Evolutionary conservation across 2,113 vertebrate species (phyloP), one percentile per base, ranked within the genome.

Genomic region (Lasiurus cinereus): DNA sequence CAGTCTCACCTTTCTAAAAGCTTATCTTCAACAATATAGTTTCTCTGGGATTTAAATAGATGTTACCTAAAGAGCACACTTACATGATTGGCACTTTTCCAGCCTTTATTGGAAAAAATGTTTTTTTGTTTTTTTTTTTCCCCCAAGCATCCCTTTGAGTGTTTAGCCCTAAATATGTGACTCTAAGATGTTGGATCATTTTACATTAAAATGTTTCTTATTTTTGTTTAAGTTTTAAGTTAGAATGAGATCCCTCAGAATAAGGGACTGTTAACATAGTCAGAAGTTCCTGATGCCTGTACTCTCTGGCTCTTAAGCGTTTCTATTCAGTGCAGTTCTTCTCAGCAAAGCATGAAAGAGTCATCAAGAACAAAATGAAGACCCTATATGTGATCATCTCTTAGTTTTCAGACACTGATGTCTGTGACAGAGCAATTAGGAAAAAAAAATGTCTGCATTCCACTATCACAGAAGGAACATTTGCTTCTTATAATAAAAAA

Each of bases 401-500:
- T n/a, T 88, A 78, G 21, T 86, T 90, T 83, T 78, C n/a, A 90
- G 56, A 90, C 24, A 62, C 19, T 74, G 72, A 67, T 88, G 9
- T 66, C 66, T 64, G 6, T 92, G 59, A 90, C 52, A 66, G 27
- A 80, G 21, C 80, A 69, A 72, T 70, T 67, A 64, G 39, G 4
- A n/a, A 3, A 13, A 6, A 54, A 43, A 43, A 31, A 86, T 50
- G 56, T 89, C 29, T 62, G 39, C 29, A 78, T 67, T 80, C 77
- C 27, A 22, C 24, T 86, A 67, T 69, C 8, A 48, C 0, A 69
- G 64, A 13, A 82, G 46, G 90, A 88, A 73, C 18, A 19, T 64
- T 96, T 74, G 43, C 78, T 96, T 87, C 48, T 91, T 67, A 88
- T n/a, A 66, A 87, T 97, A 91, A 94, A 29, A 97, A 95, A 59